These are phyloP conservation scores for Epinotia brunnichana DNA, from an alignment of 2,888 invertebrate species.

Conservation along the genomic window DNA sequence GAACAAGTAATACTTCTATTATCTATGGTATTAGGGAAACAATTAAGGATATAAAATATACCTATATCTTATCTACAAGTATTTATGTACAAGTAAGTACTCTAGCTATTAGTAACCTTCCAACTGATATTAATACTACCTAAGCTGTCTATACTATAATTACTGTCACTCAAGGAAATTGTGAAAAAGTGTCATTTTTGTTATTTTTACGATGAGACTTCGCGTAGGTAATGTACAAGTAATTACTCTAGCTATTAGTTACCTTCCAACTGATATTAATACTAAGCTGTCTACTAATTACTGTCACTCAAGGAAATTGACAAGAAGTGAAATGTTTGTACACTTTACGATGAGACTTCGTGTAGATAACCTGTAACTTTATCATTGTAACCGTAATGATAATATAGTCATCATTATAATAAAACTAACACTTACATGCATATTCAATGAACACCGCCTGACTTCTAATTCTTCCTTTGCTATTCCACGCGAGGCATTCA, in stretches of 20 bases:
- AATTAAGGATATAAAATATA: slow-evolving; percentile 9
- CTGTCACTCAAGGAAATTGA: neutral
- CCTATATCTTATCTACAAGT: slow-evolving; percentile 3
- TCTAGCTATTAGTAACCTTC: neutral
- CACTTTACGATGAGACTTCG: neutral
- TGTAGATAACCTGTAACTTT: neutral
- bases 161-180: neutral
- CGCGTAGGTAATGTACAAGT: neutral
- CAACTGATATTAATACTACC: no score
- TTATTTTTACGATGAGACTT: neutral
- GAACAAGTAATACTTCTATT: neutral
- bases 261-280: neutral
- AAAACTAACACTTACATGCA: slow-evolving; percentile 89
- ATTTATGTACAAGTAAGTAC: neutral
- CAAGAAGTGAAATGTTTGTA: neutral
- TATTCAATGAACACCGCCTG: slow-evolving; percentile 90
- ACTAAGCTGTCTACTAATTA: slow-evolving; percentile 1
- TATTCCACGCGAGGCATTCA: slow-evolving; percentile 93
- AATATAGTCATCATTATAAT: neutral
- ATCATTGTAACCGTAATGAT: neutral
- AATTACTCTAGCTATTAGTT: slow-evolving; percentile 4
- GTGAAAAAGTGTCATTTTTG: neutral
- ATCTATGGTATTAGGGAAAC: neutral
- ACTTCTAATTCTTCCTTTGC: slow-evolving; percentile 89
- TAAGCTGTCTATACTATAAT: neutral